Base-by-base conservation (phyloP, 2,888 invertebrate genomes). In the Carterocephalus palaemon region DNA sequence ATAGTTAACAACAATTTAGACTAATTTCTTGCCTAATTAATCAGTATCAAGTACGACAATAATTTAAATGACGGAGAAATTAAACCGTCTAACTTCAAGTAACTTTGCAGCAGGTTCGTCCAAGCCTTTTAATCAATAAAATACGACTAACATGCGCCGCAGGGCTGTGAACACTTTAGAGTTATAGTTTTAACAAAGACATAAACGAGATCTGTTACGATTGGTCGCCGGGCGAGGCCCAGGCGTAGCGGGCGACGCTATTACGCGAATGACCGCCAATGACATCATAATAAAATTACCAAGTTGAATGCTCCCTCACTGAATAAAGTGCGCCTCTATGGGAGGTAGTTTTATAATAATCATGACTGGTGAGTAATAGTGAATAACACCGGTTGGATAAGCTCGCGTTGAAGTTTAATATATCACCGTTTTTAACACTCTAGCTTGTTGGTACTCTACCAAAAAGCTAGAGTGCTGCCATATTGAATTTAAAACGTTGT, bases 281-380 rank as follows among this genome's bases (percentile, higher is more conserved):
- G 59, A 64, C 60, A 60, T 62, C 62, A 62, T 60, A 57, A 62
- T 61, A 59, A 64, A 62, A 60, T 64, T 57, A 58, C 60, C 49
- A 59, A 59, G 62, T 60, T 62, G 59, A 64, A 62, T 52, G 64
- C 52, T 46, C 32, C 16, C 8, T 19, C 20, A 24, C 37, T 17
- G 17, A 16, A 37, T 19, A 36, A 38, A 20, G 33, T 26, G 29
- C 22, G 40, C 34, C 12, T 40, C 33, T 15, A 40, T 40, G 19
- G 40, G 23, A 19, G 36, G 19, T 36, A 42, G 39, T 34, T 43
- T 34, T 13, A 22, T 41, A 42, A 41, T 33, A 36, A 34, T 48
- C 22, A 39, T 24, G 34, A 43, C 26, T 32, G 1, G 37, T 37
- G 22, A 36, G 29, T 36, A 48, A 39, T 43, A 39, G 34, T 33